These are phyloP conservation scores for Epirrita christyi DNA, from an alignment of 2,888 invertebrate species.

Conservation along the genomic window DNA sequence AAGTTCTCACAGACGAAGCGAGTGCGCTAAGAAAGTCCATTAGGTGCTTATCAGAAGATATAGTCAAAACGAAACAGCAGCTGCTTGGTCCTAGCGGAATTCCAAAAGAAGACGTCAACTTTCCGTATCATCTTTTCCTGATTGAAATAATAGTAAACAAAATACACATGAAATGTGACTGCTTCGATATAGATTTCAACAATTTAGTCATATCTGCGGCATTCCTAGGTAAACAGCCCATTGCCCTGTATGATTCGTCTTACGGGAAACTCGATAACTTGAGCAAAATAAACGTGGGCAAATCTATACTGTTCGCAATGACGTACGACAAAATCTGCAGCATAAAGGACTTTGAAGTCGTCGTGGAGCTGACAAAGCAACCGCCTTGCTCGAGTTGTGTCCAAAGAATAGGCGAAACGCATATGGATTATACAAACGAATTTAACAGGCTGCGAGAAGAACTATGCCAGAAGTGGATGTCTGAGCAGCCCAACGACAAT, in stretches of 20 bases:
- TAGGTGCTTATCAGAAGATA: conserved; percentile 65
- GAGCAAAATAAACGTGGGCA: conserved; percentile 69
- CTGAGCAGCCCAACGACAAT: conserved; percentile 70
- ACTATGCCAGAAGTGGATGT: conserved; percentile 69
- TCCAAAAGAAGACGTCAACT: conserved; percentile 59
- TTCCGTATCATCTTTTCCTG: conserved; percentile 76
- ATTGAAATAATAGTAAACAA: conserved; percentile 76
- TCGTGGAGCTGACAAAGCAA: conserved; percentile 67
- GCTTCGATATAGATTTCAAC: conserved; percentile 73
- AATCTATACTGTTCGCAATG: conserved; percentile 77
- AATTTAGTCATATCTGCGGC: conserved; percentile 72
- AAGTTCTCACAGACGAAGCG: conserved; percentile 71
- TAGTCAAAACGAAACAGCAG: conserved; percentile 64
- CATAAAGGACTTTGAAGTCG: conserved; percentile 67
- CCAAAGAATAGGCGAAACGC: conserved; percentile 70
- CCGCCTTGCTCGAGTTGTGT: conserved; percentile 73
- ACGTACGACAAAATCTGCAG: conserved; percentile 77
- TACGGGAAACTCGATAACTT: conserved; percentile 70
- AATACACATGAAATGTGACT: conserved; percentile 80
- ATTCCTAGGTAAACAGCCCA: conserved; percentile 73
- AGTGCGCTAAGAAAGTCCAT: conserved; percentile 71
- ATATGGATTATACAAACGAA: conserved; percentile 69
- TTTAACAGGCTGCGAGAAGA: conserved; percentile 66
- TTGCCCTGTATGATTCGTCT: conserved; percentile 69
- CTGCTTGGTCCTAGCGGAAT: conserved; percentile 34